Conservation (phyloP, 2,797 vertebrate genomes). For the Apogon hyalosoma region DNA sequence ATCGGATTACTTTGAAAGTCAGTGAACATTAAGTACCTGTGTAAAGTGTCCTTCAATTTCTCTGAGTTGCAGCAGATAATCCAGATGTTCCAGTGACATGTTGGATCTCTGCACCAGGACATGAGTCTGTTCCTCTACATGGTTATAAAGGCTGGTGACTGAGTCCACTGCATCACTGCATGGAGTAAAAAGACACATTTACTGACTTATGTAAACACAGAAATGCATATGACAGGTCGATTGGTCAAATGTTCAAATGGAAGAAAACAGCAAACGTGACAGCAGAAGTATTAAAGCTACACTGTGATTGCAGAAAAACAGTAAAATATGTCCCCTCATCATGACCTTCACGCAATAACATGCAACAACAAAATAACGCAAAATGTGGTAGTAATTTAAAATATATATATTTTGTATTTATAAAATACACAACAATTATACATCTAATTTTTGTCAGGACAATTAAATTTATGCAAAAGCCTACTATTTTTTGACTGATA, state of each 20-base stretch:
- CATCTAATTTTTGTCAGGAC: too few relatives aligned
- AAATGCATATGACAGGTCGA: background rate
- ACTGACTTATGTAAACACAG: background rate
- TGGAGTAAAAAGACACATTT: background rate
- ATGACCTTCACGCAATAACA: too few relatives aligned
- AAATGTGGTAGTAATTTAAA: too few relatives aligned
- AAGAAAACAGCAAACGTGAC: background rate
- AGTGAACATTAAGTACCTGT: constrained; percentile 81
- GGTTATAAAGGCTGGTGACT: constrained; percentile 87
- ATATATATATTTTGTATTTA: too few relatives aligned
- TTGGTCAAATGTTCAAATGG: background rate
- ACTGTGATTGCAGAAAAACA: too few relatives aligned
- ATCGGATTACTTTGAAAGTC: background rate
- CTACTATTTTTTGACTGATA: too few relatives aligned
- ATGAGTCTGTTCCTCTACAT: constrained; percentile 92
- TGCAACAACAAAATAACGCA: too few relatives aligned
- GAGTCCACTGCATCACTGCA: constrained; percentile 86
- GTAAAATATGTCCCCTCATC: too few relatives aligned
- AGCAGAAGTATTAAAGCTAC: too few relatives aligned
- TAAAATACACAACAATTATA: too few relatives aligned
- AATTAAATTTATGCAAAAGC: too few relatives aligned
- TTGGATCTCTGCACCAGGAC: constrained; percentile 91
- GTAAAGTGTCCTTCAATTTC: constrained; percentile 85
- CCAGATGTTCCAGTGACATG: constrained; percentile 86
- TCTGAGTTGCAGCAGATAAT: constrained; percentile 86